Percentiles rank a stretch among this genome's conserved stretches.
These are phyloP conservation scores for Brachirus orientalis DNA, from an alignment of 2,113 vertebrate genomes.

Conservation along the genomic window DNA sequence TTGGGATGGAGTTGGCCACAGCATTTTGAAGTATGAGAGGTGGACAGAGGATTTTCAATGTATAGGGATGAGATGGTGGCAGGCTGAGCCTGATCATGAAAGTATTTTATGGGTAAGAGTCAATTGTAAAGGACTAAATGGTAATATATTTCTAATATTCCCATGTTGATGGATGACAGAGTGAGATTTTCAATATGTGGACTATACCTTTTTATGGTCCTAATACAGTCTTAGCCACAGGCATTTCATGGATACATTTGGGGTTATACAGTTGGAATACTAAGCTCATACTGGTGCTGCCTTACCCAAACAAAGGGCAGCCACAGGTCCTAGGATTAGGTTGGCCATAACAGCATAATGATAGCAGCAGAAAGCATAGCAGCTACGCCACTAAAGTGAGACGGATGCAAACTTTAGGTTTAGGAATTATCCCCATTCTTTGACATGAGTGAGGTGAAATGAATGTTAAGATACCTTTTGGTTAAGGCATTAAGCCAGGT, in stretches of 20 bases:
- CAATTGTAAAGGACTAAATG: constrained; percentile 19
- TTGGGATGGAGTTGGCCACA: constrained; percentile 37
- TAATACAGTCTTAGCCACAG: no score
- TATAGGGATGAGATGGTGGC: constrained; percentile 7
- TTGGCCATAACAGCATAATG: no score
- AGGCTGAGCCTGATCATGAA: constrained; percentile 20
- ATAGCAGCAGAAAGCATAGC: no score
- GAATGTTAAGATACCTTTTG: no score
- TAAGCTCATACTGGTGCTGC: no score
- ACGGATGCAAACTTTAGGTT: no score
- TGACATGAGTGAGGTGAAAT: no score
- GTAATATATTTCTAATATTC: constrained; percentile 15
- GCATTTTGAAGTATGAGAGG: constrained; percentile 52
- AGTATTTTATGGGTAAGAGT: constrained; percentile 14
- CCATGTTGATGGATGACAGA: background rate
- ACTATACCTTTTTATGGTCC: background rate
- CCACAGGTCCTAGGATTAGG: no score
- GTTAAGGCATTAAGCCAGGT: no score
- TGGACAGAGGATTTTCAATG: constrained; percentile 31
- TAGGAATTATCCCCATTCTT: no score
- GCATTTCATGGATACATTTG: background rate
- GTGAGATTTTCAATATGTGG: background rate
- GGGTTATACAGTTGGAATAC: background rate
- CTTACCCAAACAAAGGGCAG: no score
- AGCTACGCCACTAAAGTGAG: no score